Evolutionary conservation across 2,888 invertebrate species (phyloP).

Genomic region (Megastigmus dorsalis): DNA sequence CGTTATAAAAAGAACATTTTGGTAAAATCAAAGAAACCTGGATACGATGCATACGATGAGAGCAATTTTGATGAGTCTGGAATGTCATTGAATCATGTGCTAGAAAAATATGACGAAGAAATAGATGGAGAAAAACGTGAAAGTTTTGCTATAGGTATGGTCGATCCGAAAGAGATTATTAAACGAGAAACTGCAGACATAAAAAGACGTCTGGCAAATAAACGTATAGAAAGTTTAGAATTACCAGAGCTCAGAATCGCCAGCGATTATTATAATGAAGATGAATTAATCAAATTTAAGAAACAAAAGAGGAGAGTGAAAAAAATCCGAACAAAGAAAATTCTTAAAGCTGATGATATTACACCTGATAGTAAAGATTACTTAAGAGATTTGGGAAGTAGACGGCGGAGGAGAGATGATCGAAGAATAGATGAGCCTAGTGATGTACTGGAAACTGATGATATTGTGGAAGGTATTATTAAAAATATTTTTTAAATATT

Average conservation of each 20-base stretch:
- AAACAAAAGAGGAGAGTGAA: slow-evolving; percentile 88
- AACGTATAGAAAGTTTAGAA: slow-evolving; percentile 84
- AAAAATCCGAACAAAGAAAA: slow-evolving; percentile 80
- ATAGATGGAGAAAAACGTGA: slow-evolving; percentile 83
- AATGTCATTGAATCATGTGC: slow-evolving; percentile 80
- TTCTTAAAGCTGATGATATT: slow-evolving; percentile 84
- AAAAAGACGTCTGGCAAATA: slow-evolving; percentile 79
- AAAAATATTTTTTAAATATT: slow-evolving; percentile 36
- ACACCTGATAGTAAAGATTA: slow-evolving; percentile 73
- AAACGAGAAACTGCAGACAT: slow-evolving; percentile 74
- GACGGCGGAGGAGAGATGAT: slow-evolving; percentile 75
- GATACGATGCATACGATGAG: slow-evolving; percentile 91
- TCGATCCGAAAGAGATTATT: slow-evolving; percentile 77
- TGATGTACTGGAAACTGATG: slow-evolving; percentile 76
- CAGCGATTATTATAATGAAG: slow-evolving; percentile 90
- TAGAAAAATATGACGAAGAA: slow-evolving; percentile 97
- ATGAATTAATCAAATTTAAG: slow-evolving; percentile 89
- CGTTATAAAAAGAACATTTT: slow-evolving; percentile 86
- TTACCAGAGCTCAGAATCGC: slow-evolving; percentile 83
- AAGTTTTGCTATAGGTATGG: slow-evolving; percentile 86
- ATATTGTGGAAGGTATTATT: slow-evolving; percentile 79
- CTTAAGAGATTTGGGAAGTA: slow-evolving; percentile 71
- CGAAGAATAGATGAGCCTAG: slow-evolving; percentile 75
- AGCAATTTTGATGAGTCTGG: slow-evolving; percentile 83
- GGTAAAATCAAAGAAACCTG: slow-evolving; percentile 88